These are phyloP conservation scores for Drosophila parabipectinata DNA, from an alignment of 1,140 invertebrate species.

Conservation along the genomic window DNA sequence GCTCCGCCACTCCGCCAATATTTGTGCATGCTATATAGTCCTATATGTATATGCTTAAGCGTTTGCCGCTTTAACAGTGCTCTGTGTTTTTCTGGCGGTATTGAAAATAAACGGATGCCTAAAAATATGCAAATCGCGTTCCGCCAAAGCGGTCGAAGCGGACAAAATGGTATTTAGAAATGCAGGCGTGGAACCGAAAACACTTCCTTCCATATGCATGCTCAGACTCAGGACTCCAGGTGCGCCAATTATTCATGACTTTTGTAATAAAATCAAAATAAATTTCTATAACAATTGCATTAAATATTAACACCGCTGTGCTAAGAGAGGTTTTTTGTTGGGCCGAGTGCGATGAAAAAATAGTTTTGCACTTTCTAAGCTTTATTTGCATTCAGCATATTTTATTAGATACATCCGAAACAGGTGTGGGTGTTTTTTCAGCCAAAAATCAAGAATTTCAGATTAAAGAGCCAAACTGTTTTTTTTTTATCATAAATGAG, in stretches of 20 bases:
- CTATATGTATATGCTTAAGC: constrained; percentile 16
- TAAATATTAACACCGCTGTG: constrained; percentile 59
- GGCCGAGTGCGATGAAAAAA: constrained; percentile 4
- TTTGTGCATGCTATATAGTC: constrained; percentile 3
- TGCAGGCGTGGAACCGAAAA: constrained; percentile 52
- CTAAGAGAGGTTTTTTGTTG: constrained; percentile 19
- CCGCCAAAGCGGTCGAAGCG: background rate
- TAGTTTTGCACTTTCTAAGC: constrained; percentile 62
- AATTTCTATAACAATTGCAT: constrained; percentile 64
- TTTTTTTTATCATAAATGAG: constrained; percentile 2
- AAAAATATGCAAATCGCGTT: constrained; percentile 75
- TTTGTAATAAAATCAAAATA: constrained; percentile 78
- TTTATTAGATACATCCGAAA: constrained; percentile 22
- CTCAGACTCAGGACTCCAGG: constrained; percentile 9
- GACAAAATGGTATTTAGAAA: constrained; percentile 52
- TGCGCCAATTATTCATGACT: constrained; percentile 57
- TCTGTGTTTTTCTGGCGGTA: background rate
- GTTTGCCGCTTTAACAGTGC: constrained; percentile 54
- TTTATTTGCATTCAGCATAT: constrained; percentile 57
- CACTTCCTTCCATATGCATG: constrained; percentile 42
- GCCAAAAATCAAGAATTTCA: background rate
- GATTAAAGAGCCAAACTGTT: constrained; percentile 4
- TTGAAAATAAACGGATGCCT: constrained; percentile 57
- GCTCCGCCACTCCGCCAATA: constrained; percentile 20
- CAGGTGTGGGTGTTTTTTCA: no score